Evolutionary conservation across 2,797 vertebrate species (phyloP), one percentile per base, ranked within the genome.

Genomic region (Emys orbicularis): DNA sequence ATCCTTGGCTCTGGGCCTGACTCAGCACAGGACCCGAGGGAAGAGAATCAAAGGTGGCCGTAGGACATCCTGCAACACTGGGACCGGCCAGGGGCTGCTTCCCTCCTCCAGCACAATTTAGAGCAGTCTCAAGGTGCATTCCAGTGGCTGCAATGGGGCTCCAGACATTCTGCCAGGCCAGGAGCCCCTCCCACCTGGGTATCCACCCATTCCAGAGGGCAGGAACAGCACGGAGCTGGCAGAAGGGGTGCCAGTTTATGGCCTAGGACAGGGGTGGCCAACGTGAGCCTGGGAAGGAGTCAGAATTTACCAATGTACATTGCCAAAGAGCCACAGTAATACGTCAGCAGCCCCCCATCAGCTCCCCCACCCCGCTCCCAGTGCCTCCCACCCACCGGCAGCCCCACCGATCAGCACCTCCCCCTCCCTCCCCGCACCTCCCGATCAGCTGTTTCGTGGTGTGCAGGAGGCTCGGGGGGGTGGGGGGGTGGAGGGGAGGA

Each of bases 401-500:
- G 52, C 52, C 52, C 52, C 18, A 5, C 52, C 5, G 5, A 52
- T 53, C 18, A 53, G 52, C 52, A 53, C 16, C 52, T 53, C 18
- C 52, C 52, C 16, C 52, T 19, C 52, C 16, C 52, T 53, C 18
- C 50, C 52, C 3, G 52, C 52, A 53, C 52, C 18, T 53, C 52
- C 52, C 6, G 6, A 53, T 53, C 52, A 53, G 52, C 52, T 53
- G 52, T 53, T 53, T 53, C 0, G 2, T 53, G 52, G 52, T 18
- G 5, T 53, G 52, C 52, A 53, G 52, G 52, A 19, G 52, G 52
- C 52, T 53, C 15, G 4, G 52, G 16, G 18, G 3, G 18, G 18
- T 0, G 2, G 52, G 52, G 18, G 16, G 16, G 3, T n/a, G 18
- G 18, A 1, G 2, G 52, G 52, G 18, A 19, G 44, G 2, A 44